Evolutionary conservation across 2,113 vertebrate species (phyloP).

Genomic region (Osmerus eperlanus): DNA sequence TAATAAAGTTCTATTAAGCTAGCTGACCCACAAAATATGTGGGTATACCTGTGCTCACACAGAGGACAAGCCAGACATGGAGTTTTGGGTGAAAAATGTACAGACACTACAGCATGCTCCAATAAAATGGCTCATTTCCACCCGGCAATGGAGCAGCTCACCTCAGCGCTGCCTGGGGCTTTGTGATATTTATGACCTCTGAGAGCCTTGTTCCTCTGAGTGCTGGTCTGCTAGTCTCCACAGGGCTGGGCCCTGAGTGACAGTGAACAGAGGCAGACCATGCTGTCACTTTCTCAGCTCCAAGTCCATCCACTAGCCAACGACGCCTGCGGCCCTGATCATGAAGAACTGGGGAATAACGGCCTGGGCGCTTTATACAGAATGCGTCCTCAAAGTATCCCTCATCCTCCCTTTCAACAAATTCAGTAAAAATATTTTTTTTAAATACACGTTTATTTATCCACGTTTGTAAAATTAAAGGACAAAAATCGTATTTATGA

Average conservation of each 20-base stretch:
- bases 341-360: neutral
- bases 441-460: no score
- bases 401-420: no score
- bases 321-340: constrained; percentile 38
- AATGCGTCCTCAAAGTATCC: no score
- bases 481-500: no score
- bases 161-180: constrained; percentile 62
- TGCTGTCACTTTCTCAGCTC: constrained; percentile 66
- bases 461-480: no score
- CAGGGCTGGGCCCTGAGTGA: constrained; percentile 50
- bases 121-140: constrained; percentile 76
- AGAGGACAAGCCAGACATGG: constrained; percentile 36
- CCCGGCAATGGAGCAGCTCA: constrained; percentile 61
- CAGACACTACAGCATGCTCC: constrained; percentile 62
- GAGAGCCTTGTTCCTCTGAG: constrained; percentile 64
- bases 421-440: no score
- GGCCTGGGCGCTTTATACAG: no score
- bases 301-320: constrained; percentile 43
- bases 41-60: constrained; percentile 16
- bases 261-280: constrained; percentile 65
- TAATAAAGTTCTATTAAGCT: constrained; percentile 14
- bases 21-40: constrained; percentile 9
- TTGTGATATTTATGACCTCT: constrained; percentile 69
- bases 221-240: constrained; percentile 53
- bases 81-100: constrained; percentile 61